Evolutionary conservation across 2,113 vertebrate species (phyloP).

Genomic region (Pseudopodoces humilis): DNA sequence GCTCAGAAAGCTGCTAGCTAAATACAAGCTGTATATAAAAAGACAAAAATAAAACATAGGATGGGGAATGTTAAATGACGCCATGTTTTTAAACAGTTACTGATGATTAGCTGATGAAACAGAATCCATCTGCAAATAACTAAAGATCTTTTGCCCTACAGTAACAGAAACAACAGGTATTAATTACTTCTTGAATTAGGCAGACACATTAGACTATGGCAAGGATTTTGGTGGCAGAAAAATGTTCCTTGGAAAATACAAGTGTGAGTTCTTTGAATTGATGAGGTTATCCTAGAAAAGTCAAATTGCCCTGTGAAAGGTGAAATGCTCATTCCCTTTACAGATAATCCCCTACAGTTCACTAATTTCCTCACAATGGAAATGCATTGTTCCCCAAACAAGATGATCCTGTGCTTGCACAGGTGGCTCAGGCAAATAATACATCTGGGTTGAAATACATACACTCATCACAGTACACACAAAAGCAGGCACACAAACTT

Average conservation of each 20-base stretch:
- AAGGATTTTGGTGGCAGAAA: background rate
- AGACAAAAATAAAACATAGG: background rate
- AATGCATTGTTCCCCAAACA: background rate
- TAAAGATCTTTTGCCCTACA: background rate
- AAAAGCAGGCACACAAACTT: background rate
- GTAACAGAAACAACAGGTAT: background rate
- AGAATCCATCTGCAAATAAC: background rate
- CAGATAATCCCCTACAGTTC: background rate
- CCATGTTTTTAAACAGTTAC: background rate
- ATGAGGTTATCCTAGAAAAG: background rate
- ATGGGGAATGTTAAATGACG: background rate
- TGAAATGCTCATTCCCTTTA: background rate
- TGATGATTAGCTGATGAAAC: background rate
- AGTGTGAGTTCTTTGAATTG: background rate
- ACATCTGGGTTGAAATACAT: background rate
- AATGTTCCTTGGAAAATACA: accelerated
- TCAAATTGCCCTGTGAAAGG: background rate
- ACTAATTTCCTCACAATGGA: background rate
- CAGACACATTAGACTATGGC: background rate
- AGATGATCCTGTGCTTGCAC: background rate
- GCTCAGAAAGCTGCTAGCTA: background rate
- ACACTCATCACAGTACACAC: background rate
- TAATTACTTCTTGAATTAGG: background rate
- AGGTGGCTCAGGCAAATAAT: background rate
- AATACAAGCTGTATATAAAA: background rate